Conservation (phyloP, 1,140 invertebrate species). For the Trichonephila clavipes region DNA sequence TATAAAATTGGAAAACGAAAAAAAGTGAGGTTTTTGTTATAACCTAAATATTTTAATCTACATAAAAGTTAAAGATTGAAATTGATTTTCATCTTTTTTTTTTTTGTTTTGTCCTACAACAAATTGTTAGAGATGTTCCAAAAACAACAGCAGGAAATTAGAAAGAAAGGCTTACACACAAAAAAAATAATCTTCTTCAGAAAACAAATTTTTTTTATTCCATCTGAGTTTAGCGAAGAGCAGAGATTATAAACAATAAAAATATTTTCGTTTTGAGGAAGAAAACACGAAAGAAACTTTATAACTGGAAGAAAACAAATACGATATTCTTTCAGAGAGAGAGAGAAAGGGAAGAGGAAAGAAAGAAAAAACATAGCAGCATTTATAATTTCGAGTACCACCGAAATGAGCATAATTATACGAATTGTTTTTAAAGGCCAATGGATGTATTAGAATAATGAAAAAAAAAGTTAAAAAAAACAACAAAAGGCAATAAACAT, state of each 20-base stretch:
- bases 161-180: not conserved
- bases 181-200: not conserved
- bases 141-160: not conserved
- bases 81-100: no score
- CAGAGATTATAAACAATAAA: conserved; percentile 1
- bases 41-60: no score
- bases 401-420: conserved; percentile 33
- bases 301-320: not conserved
- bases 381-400: conserved; percentile 19
- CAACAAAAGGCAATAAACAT: not conserved
- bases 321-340: not conserved
- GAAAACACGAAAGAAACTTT: not conserved
- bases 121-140: not conserved
- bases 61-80: no score
- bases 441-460: not conserved
- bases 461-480: not conserved
- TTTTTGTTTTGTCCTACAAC: not conserved
- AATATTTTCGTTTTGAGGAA: not conserved
- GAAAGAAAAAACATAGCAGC: not conserved
- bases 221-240: not conserved
- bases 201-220: not conserved
- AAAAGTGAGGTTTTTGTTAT: no score
- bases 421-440: conserved; percentile 2
- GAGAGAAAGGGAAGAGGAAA: not conserved
- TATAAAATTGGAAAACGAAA: no score